These are phyloP conservation scores for Harpalus rubripes DNA, from an alignment of 2,888 invertebrate species.

Conservation along the genomic window DNA sequence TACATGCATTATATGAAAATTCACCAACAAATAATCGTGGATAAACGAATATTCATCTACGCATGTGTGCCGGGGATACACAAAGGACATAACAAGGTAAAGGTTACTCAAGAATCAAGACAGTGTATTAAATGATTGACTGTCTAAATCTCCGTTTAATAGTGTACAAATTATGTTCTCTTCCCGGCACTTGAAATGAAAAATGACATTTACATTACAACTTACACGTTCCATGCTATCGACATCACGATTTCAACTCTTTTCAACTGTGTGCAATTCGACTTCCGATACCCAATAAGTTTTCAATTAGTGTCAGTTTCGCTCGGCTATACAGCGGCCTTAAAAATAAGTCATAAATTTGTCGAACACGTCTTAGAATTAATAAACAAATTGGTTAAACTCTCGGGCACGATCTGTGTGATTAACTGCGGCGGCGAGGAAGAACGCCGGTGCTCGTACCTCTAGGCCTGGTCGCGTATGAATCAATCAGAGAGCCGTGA, in stretches of 20 bases:
- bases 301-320: conserved; percentile 52
- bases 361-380: conserved; percentile 63
- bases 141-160: background rate
- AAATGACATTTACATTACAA: conserved; percentile 8
- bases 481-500: conserved; percentile 65
- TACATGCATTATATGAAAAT: too few relatives aligned
- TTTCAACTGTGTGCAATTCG: background rate
- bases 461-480: conserved; percentile 63
- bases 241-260: background rate
- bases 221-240: background rate
- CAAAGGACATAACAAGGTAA: too few relatives aligned
- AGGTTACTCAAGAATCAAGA: background rate
- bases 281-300: conserved; percentile 45
- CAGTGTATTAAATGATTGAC: background rate
- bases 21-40: too few relatives aligned
- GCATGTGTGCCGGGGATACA: too few relatives aligned
- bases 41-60: too few relatives aligned
- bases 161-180: background rate
- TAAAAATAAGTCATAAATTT: conserved; percentile 67
- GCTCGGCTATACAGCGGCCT: conserved; percentile 24
- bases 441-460: conserved; percentile 33
- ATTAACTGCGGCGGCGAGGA: conserved; percentile 57
- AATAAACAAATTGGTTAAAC: conserved; percentile 67
- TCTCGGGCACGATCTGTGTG: conserved; percentile 63
- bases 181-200: background rate